Conservation (phyloP, 92 coral and sea anemone genomes). For the Hydrozoanthus gracilis region DNA sequence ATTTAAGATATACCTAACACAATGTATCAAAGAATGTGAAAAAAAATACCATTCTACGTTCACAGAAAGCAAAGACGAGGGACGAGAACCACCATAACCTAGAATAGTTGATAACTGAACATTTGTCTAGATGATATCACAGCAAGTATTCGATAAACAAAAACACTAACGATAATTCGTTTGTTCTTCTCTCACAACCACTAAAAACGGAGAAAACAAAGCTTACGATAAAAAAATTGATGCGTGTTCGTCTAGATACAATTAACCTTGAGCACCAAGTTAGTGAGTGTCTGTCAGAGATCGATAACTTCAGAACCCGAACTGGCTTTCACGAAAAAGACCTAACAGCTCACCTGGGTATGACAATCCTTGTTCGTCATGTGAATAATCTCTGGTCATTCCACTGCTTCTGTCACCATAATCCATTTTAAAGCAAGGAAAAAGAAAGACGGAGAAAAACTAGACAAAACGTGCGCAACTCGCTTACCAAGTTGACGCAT, state of each 20-base stretch:
- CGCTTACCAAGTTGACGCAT: neutral
- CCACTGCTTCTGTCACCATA: conserved; percentile 35
- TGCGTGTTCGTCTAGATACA: neutral
- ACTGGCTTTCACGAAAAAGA: neutral
- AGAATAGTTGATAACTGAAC: neutral
- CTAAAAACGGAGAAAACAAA: neutral
- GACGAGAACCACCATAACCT: too few species aligned
- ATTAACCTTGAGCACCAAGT: neutral
- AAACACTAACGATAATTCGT: too few species aligned
- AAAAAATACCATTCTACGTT: too few species aligned
- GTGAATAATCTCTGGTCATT: conserved; percentile 37
- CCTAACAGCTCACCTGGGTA: conserved; percentile 11
- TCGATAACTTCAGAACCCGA: neutral
- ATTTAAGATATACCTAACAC: too few species aligned
- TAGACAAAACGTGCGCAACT: conserved; percentile 23
- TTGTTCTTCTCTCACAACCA: too few species aligned
- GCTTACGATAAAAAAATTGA: neutral
- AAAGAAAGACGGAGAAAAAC: neutral
- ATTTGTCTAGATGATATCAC: too few species aligned
- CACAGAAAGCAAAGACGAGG: too few species aligned
- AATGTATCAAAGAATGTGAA: too few species aligned
- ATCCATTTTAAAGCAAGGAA: conserved; percentile 25
- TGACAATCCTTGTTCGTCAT: conserved; percentile 31
- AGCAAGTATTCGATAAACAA: too few species aligned
- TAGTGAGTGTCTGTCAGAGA: neutral